Conservation (phyloP, 2,888 invertebrate genomes). For the Euproctis similis region DNA sequence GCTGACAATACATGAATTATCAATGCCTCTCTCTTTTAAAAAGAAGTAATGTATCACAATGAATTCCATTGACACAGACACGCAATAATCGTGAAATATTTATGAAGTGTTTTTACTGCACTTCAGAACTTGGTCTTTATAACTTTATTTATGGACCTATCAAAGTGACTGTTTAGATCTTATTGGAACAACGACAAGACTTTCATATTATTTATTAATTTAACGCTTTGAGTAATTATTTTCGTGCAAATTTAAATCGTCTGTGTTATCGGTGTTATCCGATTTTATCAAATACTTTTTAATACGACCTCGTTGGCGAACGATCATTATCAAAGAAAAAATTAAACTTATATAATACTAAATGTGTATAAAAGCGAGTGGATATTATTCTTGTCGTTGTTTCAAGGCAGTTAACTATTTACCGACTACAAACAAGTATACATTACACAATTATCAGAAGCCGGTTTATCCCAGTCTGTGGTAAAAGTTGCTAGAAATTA, state of each 20-base stretch:
- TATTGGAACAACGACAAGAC: too few relatives aligned
- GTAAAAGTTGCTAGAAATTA: slow-evolving; percentile 61
- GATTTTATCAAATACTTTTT: too few relatives aligned
- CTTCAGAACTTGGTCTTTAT: not conserved
- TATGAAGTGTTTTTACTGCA: slow-evolving; percentile 3
- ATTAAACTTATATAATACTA: slow-evolving; percentile 47
- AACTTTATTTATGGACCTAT: too few relatives aligned
- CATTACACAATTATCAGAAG: slow-evolving; percentile 62
- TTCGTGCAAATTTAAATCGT: too few relatives aligned
- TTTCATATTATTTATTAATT: too few relatives aligned
- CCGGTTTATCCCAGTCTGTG: slow-evolving; percentile 40
- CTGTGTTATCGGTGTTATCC: too few relatives aligned
- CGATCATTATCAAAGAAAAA: too few relatives aligned
- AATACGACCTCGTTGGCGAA: too few relatives aligned
- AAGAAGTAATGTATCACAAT: slow-evolving; percentile 27
- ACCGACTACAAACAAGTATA: slow-evolving; percentile 48
- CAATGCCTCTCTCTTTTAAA: slow-evolving; percentile 30
- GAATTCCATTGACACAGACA: slow-evolving; percentile 17
- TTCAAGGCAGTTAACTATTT: slow-evolving; percentile 67
- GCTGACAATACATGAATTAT: slow-evolving; percentile 34
- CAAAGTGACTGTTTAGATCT: too few relatives aligned
- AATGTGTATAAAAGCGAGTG: slow-evolving; percentile 58
- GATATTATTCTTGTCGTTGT: slow-evolving; percentile 51
- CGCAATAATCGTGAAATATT: slow-evolving; percentile 24
- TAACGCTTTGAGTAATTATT: too few relatives aligned